A percentile compares a stretch with the other conserved stretches of the same genome.
Evolutionary conservation across 2,797 vertebrate species (phyloP).

Genomic region (Dendrocincla tyrannina): DNA sequence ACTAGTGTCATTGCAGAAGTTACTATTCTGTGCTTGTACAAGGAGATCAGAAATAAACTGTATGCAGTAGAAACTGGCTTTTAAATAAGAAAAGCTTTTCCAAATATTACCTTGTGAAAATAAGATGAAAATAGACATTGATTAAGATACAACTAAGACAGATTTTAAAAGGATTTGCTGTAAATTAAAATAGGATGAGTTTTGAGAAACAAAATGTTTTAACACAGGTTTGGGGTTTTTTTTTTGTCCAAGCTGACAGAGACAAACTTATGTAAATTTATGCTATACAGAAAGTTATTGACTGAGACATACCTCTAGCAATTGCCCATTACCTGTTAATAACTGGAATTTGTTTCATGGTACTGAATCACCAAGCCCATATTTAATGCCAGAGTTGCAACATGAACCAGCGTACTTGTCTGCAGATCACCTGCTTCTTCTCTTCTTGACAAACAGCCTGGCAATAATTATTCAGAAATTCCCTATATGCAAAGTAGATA

Average conservation of each 20-base stretch:
- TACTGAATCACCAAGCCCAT: background rate
- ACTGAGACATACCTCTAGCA: background rate
- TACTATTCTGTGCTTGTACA: background rate
- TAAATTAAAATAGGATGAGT: background rate
- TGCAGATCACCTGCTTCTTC: background rate
- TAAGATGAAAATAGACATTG: background rate
- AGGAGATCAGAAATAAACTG: background rate
- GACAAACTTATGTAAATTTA: background rate
- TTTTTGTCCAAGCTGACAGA: background rate
- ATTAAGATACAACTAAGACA: background rate
- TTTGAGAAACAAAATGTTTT: background rate
- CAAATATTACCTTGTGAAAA: background rate
- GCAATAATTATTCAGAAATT: background rate
- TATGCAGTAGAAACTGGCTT: background rate
- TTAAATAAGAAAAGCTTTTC: background rate
- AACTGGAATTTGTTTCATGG: background rate
- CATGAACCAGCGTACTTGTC: background rate
- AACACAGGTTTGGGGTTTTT: background rate
- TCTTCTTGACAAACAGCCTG: conserved; percentile 10
- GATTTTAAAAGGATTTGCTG: background rate
- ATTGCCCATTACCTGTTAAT: background rate
- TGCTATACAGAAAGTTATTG: background rate
- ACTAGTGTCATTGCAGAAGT: background rate
- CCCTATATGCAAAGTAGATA: background rate
- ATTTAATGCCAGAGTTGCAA: background rate